Evolutionary conservation across 2,113 vertebrate genomes (phyloP), one percentile per base, ranked within the genome.

Genomic region (Nematolebias whitei): DNA sequence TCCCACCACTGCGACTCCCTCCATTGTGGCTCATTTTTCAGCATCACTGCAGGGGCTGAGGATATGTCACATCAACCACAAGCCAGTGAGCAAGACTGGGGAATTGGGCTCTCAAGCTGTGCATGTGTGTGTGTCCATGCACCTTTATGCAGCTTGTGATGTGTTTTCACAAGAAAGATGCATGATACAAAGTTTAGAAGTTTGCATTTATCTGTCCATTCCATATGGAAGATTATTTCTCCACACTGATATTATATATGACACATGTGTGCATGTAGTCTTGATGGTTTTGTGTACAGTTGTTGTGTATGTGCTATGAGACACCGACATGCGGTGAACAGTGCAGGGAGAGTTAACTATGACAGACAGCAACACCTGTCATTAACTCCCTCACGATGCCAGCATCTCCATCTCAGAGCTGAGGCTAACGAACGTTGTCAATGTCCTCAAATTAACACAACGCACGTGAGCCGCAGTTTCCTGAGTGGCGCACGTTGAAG

Each of bases 361-460:
- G 93, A 95, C 92, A 95, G 93, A 94, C 91, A 94, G 94, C 93
- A 92, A 93, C n/a, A n/a, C n/a, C 93, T 95, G 95, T 56, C 64
- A 95, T 94, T 94, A 94, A 26, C 72, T 93, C 93, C 92, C 92
- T 88, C 91, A 91, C 93, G 89, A 91, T 86, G 91, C 92, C 91
- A 88, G 90, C 63, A 20, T 92, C 92, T 94, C 92, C 94, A 66
- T 75, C 90, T 93, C 91, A 90, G 91, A 90, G 44, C 89, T 86
- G 84, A 88, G 93, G 89, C 94, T 92, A 92, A 93, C 93, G 90
- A 94, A 93, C 94, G 93, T 93, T 93, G 93, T 94, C 92, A 94
- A 94, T 94, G 93, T 91, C 87, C 88, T 90, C 92, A 89, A 89
- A 94, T 85, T 79, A 79, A 73, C 75, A 57, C 26, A n/a, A 38